phyloP scores from a whole-genome alignment of 2,888 invertebrate species.

The Heliconius erato region DNA sequence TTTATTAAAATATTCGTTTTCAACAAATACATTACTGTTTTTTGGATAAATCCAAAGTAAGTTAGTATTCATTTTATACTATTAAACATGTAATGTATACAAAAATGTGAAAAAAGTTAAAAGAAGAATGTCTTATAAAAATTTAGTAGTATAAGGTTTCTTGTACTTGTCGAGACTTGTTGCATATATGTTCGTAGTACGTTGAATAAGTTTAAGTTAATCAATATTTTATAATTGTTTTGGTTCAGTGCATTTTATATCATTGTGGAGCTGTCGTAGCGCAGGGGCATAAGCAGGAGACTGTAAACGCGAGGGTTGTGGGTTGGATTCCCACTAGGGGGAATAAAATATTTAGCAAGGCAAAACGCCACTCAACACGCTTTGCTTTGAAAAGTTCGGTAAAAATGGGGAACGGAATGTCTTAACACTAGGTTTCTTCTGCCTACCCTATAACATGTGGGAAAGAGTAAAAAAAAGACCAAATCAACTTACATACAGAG shows the following conservation, averaged over 20 bases:
- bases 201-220: not conserved
- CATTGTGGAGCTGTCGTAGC: not conserved
- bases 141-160: conserved; percentile 42
- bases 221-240: not conserved
- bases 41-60: not conserved
- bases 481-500: too few relatives aligned
- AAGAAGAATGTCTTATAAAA: not conserved
- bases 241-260: not conserved
- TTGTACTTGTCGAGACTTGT: conserved; percentile 67
- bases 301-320: not conserved
- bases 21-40: conserved; percentile 8
- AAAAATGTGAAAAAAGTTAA: not conserved
- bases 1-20: not conserved
- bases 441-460: too few relatives aligned
- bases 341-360: too few relatives aligned
- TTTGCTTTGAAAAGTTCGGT: too few relatives aligned
- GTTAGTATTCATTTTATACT: not conserved
- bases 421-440: too few relatives aligned
- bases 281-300: not conserved
- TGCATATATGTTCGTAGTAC: conserved; percentile 7
- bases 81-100: conserved; percentile 43
- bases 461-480: too few relatives aligned
- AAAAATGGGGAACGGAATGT: too few relatives aligned
- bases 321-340: too few relatives aligned
- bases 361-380: too few relatives aligned